Conservation (phyloP, 2,113 vertebrate species). For the Callospermophilus lateralis region DNA sequence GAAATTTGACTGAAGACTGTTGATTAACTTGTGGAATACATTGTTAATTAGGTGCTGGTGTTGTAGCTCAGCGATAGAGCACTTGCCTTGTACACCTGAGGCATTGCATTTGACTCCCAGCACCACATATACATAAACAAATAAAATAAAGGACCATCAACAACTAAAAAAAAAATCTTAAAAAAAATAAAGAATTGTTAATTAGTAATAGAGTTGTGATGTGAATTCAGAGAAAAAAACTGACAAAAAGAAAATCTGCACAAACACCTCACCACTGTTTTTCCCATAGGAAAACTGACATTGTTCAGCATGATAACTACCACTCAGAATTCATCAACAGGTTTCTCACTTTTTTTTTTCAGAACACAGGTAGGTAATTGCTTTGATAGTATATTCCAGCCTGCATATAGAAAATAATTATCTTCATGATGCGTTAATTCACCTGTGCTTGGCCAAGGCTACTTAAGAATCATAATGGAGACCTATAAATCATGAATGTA, state of each 20-base stretch:
- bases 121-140: too few relatives aligned
- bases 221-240: not conserved
- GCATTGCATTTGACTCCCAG: too few relatives aligned
- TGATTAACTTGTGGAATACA: not conserved
- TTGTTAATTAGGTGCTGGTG: not conserved
- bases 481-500: slow-evolving; percentile 29
- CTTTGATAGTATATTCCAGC: slow-evolving; percentile 37
- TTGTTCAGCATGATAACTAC: not conserved
- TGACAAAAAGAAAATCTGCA: not conserved
- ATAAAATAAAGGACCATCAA: too few relatives aligned
- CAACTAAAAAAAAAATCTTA: too few relatives aligned
- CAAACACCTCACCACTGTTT: not conserved
- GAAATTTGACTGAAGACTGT: not conserved
- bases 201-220: not conserved
- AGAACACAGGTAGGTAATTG: not conserved
- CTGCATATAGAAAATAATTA: not conserved
- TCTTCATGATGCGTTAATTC: not conserved
- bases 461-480: not conserved
- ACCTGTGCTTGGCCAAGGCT: not conserved
- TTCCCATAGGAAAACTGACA: not conserved
- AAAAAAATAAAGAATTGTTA: not conserved
- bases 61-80: too few relatives aligned
- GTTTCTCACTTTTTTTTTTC: not conserved
- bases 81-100: too few relatives aligned
- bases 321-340: not conserved